Evolutionary conservation across 1,140 invertebrate species (phyloP), one percentile per base, ranked within the genome.

Genomic region (Formica exsecta): DNA sequence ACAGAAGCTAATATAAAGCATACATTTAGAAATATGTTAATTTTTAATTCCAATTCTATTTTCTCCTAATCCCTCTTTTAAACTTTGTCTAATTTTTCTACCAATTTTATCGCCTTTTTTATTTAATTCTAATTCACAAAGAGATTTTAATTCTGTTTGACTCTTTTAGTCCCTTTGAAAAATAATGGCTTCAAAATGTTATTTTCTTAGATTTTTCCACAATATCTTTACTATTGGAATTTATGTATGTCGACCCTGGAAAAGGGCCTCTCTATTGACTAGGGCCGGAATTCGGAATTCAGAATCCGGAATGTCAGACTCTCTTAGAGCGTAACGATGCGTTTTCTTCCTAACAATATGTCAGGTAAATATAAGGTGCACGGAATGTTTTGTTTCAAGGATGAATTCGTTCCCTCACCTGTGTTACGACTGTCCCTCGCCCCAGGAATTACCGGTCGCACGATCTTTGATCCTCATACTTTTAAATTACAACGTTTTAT

Each of bases 361-460:
- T 57, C 87, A 89, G 85, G 77, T 87, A 89, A 85, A 87, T 75
- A 89, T 89, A 87, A 89, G 77, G 81, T 91, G 86, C 75, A 54
- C 61, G 41, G 68, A 89, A 89, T 76, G 51, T 11, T 65, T 44
- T 44, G 9, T 44, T 88, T 73, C 65, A 70, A 76, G 59, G 88
- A 32, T 74, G 57, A 73, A 65, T 77, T 79, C 1, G 48, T 79
- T 22, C 84, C 57, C 86, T 48, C 13, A 87, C 87, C 86, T 91
- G 88, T 89, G 90, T 90, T 79, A 90, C 71, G 71, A 75, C 71
- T 80, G 75, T 71, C 59, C 74, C n/a, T 76, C 44, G 59, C 32
- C 29, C 22, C 36, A 32, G 38, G 44, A 68, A 25, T 38, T 65
- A 66, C 71, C 9, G 13, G 25, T 62, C 29, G 48, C n/a, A 32